Evolutionary conservation across 92 coral and sea anemone species (phyloP), one percentile per base, ranked within the genome.

Genomic region (Palythoa grandiflora): DNA sequence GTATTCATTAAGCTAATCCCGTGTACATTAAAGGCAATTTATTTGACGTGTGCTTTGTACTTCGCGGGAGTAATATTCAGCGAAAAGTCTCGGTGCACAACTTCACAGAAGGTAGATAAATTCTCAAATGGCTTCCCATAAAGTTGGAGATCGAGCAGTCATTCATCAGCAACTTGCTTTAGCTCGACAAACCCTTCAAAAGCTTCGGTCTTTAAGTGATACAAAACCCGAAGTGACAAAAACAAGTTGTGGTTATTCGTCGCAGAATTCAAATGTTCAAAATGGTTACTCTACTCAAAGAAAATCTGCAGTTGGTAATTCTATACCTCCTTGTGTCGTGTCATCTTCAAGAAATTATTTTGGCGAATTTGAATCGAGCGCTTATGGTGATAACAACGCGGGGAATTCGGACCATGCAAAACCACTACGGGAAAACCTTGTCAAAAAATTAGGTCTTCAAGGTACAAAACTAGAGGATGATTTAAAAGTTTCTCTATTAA

Each of bases 381-480:
- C 40, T 5, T 39, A 7, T 13, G 75, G 70, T 63, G 70, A 81
- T 14, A 48, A 28, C 63, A 74, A 44, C 57, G 6, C 61, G 14
- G 86, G 2, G 6, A 81, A 39, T 15, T 47, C 66, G n/a, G 59
- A 61, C 20, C 48, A 74, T 53, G 75, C 88, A 35, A 80, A 84
- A 9, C 71, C 94, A 36, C 96, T 93, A 63, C 92, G 94, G 47
- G 96, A 93, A 20, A 91, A 92, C 83, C 85, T 95, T 44, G 98
- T 86, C 48, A 88, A 79, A 35, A 94, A 87, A 5, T 83, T 95
- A 47, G 96, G 98, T 37, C 37, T 93, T 48, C 96, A 95, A 89
- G 96, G 89, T 79, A 91, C 94, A 63, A 89, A 91, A 89, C 87
- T 95, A 1, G 98, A 95, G 73, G 98, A 95, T 68, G 98, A 95